Evolutionary conservation across 1,140 invertebrate species (phyloP).

Genomic region (Colletes latitarsis): DNA sequence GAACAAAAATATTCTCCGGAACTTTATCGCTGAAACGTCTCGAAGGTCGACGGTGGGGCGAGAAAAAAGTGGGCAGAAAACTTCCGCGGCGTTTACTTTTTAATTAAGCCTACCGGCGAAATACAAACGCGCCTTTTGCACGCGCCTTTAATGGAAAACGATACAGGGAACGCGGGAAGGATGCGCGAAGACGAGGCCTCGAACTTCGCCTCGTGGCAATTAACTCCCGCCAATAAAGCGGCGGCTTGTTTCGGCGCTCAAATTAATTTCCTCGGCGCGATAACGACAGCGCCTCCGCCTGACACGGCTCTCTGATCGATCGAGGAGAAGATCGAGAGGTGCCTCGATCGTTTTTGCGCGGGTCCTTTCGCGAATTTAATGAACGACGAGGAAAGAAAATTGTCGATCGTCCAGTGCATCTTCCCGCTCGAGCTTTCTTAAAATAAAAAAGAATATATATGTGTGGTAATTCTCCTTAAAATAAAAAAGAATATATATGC

Average conservation of each 20-base stretch:
- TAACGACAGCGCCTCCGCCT: conserved; percentile 53
- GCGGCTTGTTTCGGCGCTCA: conserved; percentile 42
- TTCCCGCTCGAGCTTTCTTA: neutral
- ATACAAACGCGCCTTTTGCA: conserved; percentile 32
- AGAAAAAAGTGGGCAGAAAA: neutral
- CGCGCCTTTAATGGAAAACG: conserved; percentile 50
- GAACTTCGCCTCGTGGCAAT: conserved; percentile 37
- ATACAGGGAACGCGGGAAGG: conserved; percentile 1
- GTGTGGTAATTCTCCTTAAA: too few species aligned
- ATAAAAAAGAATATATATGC: too few species aligned
- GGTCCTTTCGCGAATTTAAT: conserved; percentile 22
- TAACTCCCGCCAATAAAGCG: conserved; percentile 57
- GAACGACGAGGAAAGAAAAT: neutral
- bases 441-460: too few species aligned
- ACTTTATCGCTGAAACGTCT: too few species aligned
- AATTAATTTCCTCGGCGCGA: conserved; percentile 59
- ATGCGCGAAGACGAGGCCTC: neutral
- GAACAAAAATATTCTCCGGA: too few species aligned
- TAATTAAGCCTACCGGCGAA: conserved; percentile 39
- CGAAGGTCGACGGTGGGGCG: too few species aligned
- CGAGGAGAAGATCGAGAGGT: conserved; percentile 1
- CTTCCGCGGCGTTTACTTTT: conserved; percentile 22
- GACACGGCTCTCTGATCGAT: conserved; percentile 51
- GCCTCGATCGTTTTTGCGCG: conserved; percentile 4
- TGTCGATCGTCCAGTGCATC: neutral